Evolutionary conservation across 2,113 vertebrate genomes (phyloP), one percentile per base, ranked within the genome.

Genomic region (Suncus etruscus): DNA sequence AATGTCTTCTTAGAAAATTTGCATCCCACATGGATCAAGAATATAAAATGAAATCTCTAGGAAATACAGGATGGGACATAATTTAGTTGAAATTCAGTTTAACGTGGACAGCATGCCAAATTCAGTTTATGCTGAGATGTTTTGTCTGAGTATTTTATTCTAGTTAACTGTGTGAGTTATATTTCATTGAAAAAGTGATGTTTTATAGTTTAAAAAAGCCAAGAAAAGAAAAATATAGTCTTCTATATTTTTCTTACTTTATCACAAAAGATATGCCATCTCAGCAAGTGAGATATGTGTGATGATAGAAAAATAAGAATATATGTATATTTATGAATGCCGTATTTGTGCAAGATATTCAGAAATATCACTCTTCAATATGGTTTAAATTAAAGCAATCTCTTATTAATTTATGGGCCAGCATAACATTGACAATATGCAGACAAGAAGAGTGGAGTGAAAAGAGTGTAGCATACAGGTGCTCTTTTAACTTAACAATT

Each of bases 241-340:
- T 14, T 8, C 14, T 51, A 58, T 25, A 69, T n/a, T 87, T 54
- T 81, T 68, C 18, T 82, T 92, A 77, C 31, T 83, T 61, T 90
- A 24, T 47, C 69, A 31, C 80, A 79, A 27, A 90, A 88, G 80
- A 66, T 50, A 81, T 89, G n/a, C 24, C 39, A 29, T 78, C 39
- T 86, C 76, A 93, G 48, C 75, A 88, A 93, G 85, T 88, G 86
- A 87, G 29, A 50, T 86, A 3, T 81, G 4, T 45, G 45, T 87
- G 65, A 61, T 58, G 12, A 66, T 48, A 81, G 3, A 25, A 58
- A 50, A 50, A 61, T 63, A 75, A 91, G 31, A 86, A 73, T 1
- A 1, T 29, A 75, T 58, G 27, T 82, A 76, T 88, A 58, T 74
- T 73, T 82, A 50, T 80, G 31, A 10, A 27, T 51, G 32, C 1